Evolutionary conservation across 1,140 invertebrate genomes (phyloP).

Genomic region (Rhizoglyphus robini): DNA sequence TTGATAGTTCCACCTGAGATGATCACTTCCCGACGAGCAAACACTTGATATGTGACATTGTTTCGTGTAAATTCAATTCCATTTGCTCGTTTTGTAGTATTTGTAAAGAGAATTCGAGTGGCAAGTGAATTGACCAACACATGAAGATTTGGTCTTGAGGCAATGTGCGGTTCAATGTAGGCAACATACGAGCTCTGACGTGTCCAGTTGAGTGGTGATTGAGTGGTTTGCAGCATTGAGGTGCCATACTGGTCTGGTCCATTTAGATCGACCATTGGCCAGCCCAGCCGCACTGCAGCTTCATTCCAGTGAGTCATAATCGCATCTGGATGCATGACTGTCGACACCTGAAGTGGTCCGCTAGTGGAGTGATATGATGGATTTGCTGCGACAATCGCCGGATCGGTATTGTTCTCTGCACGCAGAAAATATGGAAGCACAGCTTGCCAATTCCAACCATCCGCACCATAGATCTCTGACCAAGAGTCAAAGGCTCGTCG

Average conservation of each 20-base stretch:
- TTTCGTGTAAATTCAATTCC: neutral
- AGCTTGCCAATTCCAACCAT: conserved; percentile 46
- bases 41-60: neutral
- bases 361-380: neutral
- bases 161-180: neutral
- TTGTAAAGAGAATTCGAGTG: neutral
- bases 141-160: neutral
- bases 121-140: too few species aligned
- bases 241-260: neutral
- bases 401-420: conserved; percentile 28
- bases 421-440: conserved; percentile 44
- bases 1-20: too few species aligned
- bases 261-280: neutral
- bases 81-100: neutral
- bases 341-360: neutral
- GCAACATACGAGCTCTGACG: neutral
- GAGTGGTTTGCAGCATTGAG: neutral
- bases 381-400: neutral
- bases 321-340: neutral
- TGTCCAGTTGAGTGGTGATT: neutral
- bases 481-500: conserved; percentile 45
- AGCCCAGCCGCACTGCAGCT: neutral
- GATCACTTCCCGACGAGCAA: neutral
- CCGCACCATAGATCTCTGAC: too few species aligned
- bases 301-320: neutral